Conservation (phyloP, 2,888 invertebrate species). For the Agriopis marginaria region DNA sequence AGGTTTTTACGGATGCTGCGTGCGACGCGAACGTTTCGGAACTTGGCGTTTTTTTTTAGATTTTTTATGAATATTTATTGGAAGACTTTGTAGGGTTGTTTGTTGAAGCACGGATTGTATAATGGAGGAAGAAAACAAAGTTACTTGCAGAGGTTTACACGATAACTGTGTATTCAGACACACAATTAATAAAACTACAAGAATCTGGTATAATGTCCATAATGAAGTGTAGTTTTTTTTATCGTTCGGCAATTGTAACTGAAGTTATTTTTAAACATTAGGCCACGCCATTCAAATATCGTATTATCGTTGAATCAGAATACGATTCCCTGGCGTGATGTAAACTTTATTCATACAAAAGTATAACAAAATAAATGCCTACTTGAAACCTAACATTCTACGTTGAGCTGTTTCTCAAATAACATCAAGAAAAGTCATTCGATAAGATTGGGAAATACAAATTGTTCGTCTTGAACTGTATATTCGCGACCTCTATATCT, state of each 20-base stretch:
- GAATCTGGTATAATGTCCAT: neutral
- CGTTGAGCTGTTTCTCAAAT: neutral
- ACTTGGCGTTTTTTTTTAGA: constrained; percentile 18
- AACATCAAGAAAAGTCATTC: neutral
- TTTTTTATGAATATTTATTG: constrained; percentile 35
- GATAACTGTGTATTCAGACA: neutral
- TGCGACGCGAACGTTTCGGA: constrained; percentile 40
- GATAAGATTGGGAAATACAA: no score
- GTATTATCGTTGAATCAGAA: constrained; percentile 1
- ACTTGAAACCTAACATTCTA: neutral
- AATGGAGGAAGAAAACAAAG: neutral
- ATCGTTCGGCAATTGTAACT: neutral
- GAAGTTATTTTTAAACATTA: constrained; percentile 9
- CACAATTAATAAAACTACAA: neutral
- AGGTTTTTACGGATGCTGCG: constrained; percentile 57
- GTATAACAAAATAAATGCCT: neutral
- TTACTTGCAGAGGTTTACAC: neutral
- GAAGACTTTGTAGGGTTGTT: constrained; percentile 1
- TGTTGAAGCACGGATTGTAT: constrained; percentile 3
- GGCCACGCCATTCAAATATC: constrained; percentile 1
- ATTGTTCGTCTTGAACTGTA: no score
- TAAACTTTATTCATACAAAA: neutral
- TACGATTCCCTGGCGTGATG: neutral
- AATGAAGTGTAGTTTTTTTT: neutral
- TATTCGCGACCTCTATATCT: no score